A percentile compares a stretch with the other conserved stretches of the same genome.
phyloP scores from a whole-genome alignment of 2,113 vertebrate species.

The Aspidoscelis tigris region DNA sequence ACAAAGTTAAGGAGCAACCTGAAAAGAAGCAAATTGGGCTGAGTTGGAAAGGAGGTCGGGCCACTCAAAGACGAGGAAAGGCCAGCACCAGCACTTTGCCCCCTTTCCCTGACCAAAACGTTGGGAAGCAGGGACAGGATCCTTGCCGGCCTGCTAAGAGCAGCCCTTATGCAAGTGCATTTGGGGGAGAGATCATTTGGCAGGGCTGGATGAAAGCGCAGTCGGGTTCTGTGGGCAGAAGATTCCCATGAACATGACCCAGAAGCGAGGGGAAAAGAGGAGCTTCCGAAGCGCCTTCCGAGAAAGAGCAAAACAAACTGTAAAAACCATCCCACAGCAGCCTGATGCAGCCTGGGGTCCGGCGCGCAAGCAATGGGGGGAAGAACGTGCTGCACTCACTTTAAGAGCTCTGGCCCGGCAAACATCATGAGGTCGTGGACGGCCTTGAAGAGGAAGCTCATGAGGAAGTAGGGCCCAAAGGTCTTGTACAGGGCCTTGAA shows the following conservation, averaged over 20 bases:
- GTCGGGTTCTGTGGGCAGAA: too few relatives aligned
- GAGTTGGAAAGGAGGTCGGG: background rate
- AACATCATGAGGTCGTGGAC: conserved; percentile 96
- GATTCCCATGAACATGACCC: too few relatives aligned
- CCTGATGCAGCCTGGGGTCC: background rate
- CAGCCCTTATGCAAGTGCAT: too few relatives aligned
- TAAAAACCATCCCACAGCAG: background rate
- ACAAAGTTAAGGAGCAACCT: conserved; percentile 91
- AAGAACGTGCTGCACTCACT: conserved; percentile 32
- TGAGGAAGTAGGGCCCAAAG: conserved; percentile 94
- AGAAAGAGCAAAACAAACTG: background rate
- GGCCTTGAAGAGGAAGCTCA: conserved; percentile 93
- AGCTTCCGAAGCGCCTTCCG: too few relatives aligned
- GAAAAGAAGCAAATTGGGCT: background rate
- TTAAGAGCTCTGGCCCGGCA: conserved; percentile 87
- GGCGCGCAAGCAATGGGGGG: background rate
- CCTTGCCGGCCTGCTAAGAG: too few relatives aligned
- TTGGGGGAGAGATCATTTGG: too few relatives aligned
- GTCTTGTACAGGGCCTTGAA: conserved; percentile 88
- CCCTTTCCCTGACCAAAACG: too few relatives aligned
- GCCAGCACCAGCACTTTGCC: too few relatives aligned
- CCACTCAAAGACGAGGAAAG: too few relatives aligned
- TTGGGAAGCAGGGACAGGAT: too few relatives aligned
- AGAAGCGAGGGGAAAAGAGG: too few relatives aligned
- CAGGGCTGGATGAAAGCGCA: too few relatives aligned